Conservation (phyloP, 2,797 vertebrate species). For the Otus scops region DNA sequence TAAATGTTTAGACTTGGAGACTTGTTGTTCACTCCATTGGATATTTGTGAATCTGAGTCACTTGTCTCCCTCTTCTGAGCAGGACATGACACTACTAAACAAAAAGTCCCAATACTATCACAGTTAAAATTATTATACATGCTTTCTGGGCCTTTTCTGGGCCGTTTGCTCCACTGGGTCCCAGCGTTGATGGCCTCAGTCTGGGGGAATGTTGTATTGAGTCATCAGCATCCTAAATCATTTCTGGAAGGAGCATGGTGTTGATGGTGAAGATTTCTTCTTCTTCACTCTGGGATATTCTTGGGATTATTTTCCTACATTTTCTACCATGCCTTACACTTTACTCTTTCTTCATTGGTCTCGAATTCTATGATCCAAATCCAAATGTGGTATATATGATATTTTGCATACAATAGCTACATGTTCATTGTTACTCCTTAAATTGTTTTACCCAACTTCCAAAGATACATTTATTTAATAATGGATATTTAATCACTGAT, state of each 20-base stretch:
- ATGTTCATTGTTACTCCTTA: not conserved
- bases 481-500: not conserved
- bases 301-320: not conserved
- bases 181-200: accelerated
- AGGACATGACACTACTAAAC: not conserved
- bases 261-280: not conserved
- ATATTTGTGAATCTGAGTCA: too few relatives aligned
- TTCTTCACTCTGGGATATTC: not conserved
- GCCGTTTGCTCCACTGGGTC: not conserved
- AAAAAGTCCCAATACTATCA: not conserved
- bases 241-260: not conserved
- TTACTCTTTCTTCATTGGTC: not conserved
- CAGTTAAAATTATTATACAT: not conserved
- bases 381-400: not conserved
- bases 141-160: not conserved
- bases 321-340: not conserved
- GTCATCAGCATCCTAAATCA: not conserved
- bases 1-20: too few relatives aligned
- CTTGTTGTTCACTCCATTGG: too few relatives aligned
- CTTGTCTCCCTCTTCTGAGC: too few relatives aligned
- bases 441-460: not conserved
- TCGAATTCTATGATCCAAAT: not conserved
- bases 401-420: not conserved
- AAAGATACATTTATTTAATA: not conserved
- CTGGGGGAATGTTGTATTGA: not conserved